Evolutionary conservation across 2,797 vertebrate species (phyloP).

Genomic region (Aulostomus chinensis): DNA sequence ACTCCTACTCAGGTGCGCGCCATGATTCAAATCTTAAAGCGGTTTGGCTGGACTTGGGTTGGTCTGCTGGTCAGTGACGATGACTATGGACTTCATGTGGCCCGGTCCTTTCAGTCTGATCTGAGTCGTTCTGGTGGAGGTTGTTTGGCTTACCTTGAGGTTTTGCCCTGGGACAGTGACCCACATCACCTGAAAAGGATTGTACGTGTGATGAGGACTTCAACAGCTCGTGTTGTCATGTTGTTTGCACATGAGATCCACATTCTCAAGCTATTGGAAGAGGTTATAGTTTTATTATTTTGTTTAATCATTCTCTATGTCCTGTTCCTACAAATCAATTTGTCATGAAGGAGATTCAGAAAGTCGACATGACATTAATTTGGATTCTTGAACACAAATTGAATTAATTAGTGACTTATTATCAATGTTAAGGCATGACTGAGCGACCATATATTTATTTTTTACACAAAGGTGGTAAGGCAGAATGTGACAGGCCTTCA

Average conservation of each 20-base stretch:
- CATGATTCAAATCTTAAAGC: slow-evolving; percentile 69
- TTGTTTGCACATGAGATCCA: slow-evolving; percentile 47
- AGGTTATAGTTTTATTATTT: slow-evolving; percentile 48
- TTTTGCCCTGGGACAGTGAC: slow-evolving; percentile 59
- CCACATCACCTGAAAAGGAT: slow-evolving; percentile 32
- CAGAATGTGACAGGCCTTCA: too few relatives aligned
- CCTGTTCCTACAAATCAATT: too few relatives aligned
- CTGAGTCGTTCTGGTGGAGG: slow-evolving; percentile 31
- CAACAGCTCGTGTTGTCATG: slow-evolving; percentile 49
- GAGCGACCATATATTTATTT: too few relatives aligned
- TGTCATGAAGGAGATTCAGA: too few relatives aligned
- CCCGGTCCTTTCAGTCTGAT: slow-evolving; percentile 55
- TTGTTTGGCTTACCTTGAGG: slow-evolving; percentile 69
- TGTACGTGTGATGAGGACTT: slow-evolving; percentile 39
- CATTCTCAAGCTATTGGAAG: slow-evolving; percentile 48
- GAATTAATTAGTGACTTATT: too few relatives aligned
- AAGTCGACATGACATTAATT: too few relatives aligned
- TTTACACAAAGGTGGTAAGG: too few relatives aligned
- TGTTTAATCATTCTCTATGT: too few relatives aligned
- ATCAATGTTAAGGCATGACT: too few relatives aligned
- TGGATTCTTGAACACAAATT: too few relatives aligned
- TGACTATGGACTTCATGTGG: slow-evolving; percentile 72
- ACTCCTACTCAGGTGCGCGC: slow-evolving; percentile 44
- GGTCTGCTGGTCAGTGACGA: slow-evolving; percentile 73
- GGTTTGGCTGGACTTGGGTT: slow-evolving; percentile 74